Percentiles rank a stretch among this genome's conserved stretches.
phyloP scores from a whole-genome alignment of 2,113 vertebrate genomes.

The Sphyrna mokarran region DNA sequence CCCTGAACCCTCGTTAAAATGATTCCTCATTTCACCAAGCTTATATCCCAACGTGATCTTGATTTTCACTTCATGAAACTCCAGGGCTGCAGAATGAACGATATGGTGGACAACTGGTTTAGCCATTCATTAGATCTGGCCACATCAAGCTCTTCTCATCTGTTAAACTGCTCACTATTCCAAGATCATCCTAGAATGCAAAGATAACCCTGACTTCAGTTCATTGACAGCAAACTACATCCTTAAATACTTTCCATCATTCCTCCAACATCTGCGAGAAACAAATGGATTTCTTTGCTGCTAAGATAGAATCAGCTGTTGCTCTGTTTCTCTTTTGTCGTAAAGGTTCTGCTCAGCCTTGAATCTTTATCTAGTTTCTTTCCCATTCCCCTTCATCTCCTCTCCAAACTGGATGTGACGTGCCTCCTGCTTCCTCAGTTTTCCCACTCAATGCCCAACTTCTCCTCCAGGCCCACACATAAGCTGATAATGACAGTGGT shows the following conservation, averaged over 20 bases:
- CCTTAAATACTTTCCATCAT: neutral
- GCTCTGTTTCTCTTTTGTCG: neutral
- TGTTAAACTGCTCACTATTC: neutral
- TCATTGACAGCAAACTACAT: neutral
- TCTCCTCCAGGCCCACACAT: neutral
- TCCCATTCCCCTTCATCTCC: neutral
- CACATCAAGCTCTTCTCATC: neutral
- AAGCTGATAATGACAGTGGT: neutral
- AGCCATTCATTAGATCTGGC: neutral
- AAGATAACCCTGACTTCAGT: neutral
- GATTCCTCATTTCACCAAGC: neutral
- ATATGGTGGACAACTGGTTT: neutral
- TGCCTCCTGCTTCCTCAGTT: neutral
- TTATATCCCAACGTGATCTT: neutral
- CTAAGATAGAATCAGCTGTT: neutral
- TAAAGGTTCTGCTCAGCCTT: neutral
- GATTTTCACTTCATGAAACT: neutral
- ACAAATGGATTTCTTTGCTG: neutral
- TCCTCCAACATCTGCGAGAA: neutral
- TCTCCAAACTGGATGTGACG: too few species aligned
- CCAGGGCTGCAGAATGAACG: neutral
- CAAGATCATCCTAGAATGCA: neutral
- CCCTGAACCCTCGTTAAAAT: neutral
- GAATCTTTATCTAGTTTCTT: neutral
- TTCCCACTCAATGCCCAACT: neutral